These are phyloP conservation scores for Gavialis gangeticus DNA, from an alignment of 2,113 vertebrate genomes.

Conservation along the genomic window DNA sequence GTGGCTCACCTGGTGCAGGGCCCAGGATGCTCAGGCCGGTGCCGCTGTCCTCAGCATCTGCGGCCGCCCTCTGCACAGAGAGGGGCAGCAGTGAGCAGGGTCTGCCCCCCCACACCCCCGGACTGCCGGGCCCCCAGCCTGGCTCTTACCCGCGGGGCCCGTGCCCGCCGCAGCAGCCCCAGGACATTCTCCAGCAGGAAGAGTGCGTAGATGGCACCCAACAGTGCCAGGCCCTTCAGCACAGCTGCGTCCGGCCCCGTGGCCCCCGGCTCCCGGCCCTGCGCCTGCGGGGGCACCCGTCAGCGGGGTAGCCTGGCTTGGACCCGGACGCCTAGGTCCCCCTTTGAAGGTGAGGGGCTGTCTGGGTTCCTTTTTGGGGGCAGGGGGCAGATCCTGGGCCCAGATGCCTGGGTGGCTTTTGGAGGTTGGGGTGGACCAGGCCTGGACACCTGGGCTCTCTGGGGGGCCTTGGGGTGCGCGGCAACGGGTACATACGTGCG, in stretches of 20 bases:
- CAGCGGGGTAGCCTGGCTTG: background rate
- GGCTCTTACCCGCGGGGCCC: conserved; percentile 58
- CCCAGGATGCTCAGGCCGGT: background rate
- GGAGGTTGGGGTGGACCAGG: no score
- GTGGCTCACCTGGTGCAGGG: background rate
- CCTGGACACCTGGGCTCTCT: no score
- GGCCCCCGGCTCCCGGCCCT: background rate
- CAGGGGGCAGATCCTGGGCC: no score
- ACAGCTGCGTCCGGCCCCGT: background rate
- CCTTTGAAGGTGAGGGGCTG: no score
- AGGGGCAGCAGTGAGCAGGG: no score
- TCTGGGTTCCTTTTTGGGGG: no score
- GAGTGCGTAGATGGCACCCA: conserved; percentile 83
- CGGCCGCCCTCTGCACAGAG: background rate
- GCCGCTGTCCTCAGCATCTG: background rate
- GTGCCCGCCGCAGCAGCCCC: conserved; percentile 27
- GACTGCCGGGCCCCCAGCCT: accelerated
- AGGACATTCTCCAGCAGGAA: conserved; percentile 82
- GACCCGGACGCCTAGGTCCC: no score
- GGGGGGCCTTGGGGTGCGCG: background rate
- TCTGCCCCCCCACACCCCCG: background rate
- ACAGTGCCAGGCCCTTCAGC: conserved; percentile 76
- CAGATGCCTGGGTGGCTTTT: no score
- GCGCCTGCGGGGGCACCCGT: background rate
- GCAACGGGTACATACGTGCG: conserved; percentile 78